A percentile compares a stretch with the other conserved stretches of the same genome.
Conservation (phyloP, 1,140 invertebrate genomes). For the Druon quercuslanigerum region DNA sequence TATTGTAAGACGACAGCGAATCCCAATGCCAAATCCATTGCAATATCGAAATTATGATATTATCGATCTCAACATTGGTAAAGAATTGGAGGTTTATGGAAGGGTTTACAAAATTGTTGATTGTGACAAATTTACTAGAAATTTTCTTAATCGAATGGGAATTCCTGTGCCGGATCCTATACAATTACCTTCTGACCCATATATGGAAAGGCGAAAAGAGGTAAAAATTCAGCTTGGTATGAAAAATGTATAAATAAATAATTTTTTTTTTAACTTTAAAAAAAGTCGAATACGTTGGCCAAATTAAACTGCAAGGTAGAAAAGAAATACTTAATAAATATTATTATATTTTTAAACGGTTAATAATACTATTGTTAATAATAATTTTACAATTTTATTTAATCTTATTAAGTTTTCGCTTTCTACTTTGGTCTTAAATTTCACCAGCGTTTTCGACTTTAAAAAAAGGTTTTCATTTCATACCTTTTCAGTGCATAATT, state of each 20-base stretch:
- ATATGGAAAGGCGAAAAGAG: slow-evolving; percentile 66
- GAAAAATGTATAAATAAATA: slow-evolving; percentile 41
- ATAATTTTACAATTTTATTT: slow-evolving; percentile 44
- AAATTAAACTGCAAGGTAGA: too few relatives aligned
- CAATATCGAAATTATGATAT: slow-evolving; percentile 85
- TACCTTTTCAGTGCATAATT: too few relatives aligned
- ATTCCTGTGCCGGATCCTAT: slow-evolving; percentile 86
- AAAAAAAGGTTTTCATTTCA: too few relatives aligned
- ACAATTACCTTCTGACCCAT: slow-evolving; percentile 77
- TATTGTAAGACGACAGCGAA: slow-evolving; percentile 85
- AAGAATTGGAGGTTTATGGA: slow-evolving; percentile 84
- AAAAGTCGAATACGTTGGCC: too few relatives aligned
- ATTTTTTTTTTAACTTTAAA: background rate
- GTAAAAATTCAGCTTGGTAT: slow-evolving; percentile 62
- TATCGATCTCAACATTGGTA: slow-evolving; percentile 86
- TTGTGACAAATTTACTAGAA: slow-evolving; percentile 90
- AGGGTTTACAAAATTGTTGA: slow-evolving; percentile 87
- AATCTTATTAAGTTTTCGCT: too few relatives aligned
- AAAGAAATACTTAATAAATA: too few relatives aligned
- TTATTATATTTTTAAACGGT: background rate
- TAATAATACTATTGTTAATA: slow-evolving; percentile 37
- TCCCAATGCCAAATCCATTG: slow-evolving; percentile 81
- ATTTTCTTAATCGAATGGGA: slow-evolving; percentile 89
- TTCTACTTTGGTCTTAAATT: too few relatives aligned
- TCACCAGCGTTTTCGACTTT: too few relatives aligned